These are phyloP conservation scores for Andricus quercusramuli DNA, from an alignment of 2,888 invertebrate species.

Conservation along the genomic window DNA sequence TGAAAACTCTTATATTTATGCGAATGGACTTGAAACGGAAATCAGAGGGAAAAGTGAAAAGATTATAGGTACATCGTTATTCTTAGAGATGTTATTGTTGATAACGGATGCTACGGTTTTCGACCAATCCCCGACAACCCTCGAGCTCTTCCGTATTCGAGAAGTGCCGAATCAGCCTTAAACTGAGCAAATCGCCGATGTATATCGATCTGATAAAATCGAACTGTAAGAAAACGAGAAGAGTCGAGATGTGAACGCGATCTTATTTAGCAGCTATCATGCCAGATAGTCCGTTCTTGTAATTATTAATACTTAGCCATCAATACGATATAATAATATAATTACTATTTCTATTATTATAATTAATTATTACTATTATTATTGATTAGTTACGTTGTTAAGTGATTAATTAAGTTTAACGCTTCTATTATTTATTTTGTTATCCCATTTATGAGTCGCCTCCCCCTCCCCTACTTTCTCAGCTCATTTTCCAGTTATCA, in stretches of 20 bases:
- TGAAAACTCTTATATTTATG: constrained; percentile 13
- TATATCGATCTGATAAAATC: constrained; percentile 10
- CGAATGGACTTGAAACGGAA: constrained; percentile 5
- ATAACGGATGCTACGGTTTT: constrained; percentile 38
- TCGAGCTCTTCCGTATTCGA: constrained; percentile 17
- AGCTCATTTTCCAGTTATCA: constrained; percentile 45
- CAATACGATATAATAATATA: constrained; percentile 64
- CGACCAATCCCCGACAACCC: constrained; percentile 45
- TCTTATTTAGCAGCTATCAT: constrained; percentile 57
- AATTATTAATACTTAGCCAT: constrained; percentile 72
- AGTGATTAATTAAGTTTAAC: constrained; percentile 78
- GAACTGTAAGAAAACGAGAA: not conserved
- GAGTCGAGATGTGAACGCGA: constrained; percentile 4
- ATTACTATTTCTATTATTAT: constrained; percentile 66
- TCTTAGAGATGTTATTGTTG: constrained; percentile 35
- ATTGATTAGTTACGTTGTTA: constrained; percentile 76
- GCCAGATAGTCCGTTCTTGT: constrained; percentile 70
- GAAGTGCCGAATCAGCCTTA: constrained; percentile 58
- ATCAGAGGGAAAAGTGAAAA: not conserved
- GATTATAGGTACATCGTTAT: constrained; percentile 44
- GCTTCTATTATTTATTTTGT: constrained; percentile 79
- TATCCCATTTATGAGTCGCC: constrained; percentile 67
- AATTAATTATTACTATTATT: constrained; percentile 71
- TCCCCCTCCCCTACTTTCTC: constrained; percentile 46
- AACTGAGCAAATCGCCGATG: constrained; percentile 59